A percentile compares a stretch with the other conserved stretches of the same genome.
Conservation (phyloP, 2,888 invertebrate genomes). For the Drosophila lacicola region DNA sequence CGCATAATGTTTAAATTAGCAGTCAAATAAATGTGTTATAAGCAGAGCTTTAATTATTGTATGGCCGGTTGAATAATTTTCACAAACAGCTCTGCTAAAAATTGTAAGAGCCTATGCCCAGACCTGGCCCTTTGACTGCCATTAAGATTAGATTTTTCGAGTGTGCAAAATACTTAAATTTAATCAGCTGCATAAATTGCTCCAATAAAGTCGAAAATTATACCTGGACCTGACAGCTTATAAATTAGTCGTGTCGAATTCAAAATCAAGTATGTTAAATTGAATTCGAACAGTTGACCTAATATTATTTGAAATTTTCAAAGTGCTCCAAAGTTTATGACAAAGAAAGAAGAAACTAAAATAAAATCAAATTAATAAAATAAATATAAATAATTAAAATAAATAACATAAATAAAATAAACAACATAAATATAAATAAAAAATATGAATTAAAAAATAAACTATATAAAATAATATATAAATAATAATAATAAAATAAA, state of each 20-base stretch:
- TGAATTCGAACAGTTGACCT: too few relatives aligned
- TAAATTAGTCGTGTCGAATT: background rate
- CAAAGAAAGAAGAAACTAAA: too few relatives aligned
- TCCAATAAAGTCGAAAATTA: background rate
- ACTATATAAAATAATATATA: too few relatives aligned
- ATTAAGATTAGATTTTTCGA: constrained; percentile 26
- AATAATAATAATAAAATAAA: too few relatives aligned
- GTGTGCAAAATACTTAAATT: background rate
- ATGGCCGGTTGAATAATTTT: constrained; percentile 17
- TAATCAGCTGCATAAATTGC: constrained; percentile 20
- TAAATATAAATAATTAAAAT: too few relatives aligned
- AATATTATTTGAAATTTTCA: too few relatives aligned
- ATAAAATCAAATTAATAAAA: too few relatives aligned
- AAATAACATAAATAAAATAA: too few relatives aligned
- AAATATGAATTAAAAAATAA: too few relatives aligned
- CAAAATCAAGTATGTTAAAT: background rate
- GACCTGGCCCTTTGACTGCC: background rate
- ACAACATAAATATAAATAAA: too few relatives aligned
- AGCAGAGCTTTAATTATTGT: constrained; percentile 36
- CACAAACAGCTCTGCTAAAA: constrained; percentile 6
- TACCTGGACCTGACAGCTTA: background rate
- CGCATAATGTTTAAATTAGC: constrained; percentile 50
- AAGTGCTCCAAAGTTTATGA: too few relatives aligned
- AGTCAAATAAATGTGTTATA: constrained; percentile 35
- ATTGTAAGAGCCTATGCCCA: background rate